phyloP scores from a whole-genome alignment of 1,140 invertebrate species.

The Melitaea cinxia region DNA sequence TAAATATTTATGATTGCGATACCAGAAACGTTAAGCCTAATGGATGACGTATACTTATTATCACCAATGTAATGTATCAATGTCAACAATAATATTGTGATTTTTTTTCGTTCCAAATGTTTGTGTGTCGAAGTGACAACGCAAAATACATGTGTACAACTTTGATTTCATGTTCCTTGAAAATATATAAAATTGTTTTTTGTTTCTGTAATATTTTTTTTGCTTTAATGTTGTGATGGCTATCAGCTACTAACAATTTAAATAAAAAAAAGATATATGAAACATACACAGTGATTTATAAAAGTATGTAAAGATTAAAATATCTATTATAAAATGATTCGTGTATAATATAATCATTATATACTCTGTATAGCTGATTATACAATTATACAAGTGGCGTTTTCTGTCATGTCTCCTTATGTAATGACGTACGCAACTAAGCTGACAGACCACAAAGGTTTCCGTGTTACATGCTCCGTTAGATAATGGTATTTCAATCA shows the following conservation, averaged over 20 bases:
- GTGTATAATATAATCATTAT: background rate
- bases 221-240: too few relatives aligned
- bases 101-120: background rate
- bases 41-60: background rate
- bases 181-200: too few relatives aligned
- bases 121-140: background rate
- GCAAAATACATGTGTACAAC: background rate
- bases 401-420: constrained; percentile 9
- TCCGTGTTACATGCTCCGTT: constrained; percentile 27
- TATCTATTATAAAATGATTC: too few relatives aligned
- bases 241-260: too few relatives aligned
- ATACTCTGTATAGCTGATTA: background rate
- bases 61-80: background rate
- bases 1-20: constrained; percentile 2
- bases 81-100: background rate
- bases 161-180: too few relatives aligned
- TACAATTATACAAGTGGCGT: constrained; percentile 11
- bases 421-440: constrained; percentile 15
- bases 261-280: too few relatives aligned
- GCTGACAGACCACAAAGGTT: constrained; percentile 20
- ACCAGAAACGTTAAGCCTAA: background rate
- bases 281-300: too few relatives aligned
- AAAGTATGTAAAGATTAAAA: too few relatives aligned
- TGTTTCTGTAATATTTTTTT: too few relatives aligned
- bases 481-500: constrained; percentile 5